Conservation (phyloP, 2,797 vertebrate genomes). For the Phylloscopus collybita region DNA sequence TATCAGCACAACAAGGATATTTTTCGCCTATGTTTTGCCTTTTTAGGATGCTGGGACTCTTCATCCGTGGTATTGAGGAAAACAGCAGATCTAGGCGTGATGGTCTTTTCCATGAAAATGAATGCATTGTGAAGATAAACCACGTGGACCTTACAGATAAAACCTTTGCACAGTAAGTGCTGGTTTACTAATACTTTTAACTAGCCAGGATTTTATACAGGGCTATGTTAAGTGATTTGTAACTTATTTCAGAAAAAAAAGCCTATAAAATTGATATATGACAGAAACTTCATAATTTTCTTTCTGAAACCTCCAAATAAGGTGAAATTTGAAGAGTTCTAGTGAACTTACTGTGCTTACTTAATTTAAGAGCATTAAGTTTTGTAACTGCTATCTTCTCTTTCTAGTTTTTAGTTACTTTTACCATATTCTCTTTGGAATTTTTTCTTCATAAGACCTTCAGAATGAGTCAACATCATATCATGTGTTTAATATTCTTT, state of each 20-base stretch:
- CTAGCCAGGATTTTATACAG: background rate
- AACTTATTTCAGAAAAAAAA: background rate
- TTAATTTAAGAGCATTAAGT: background rate
- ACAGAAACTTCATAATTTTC: background rate
- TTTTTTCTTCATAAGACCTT: background rate
- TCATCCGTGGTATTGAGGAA: constrained; percentile 92
- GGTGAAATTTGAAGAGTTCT: background rate
- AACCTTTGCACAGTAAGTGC: constrained; percentile 93
- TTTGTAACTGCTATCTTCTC: background rate
- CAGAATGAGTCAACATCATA: background rate
- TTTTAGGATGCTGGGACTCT: constrained; percentile 89
- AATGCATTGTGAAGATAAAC: constrained; percentile 96
- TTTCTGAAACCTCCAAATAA: background rate
- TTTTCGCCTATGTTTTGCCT: background rate
- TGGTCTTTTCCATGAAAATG: constrained; percentile 90
- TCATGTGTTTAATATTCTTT: background rate
- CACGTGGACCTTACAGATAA: constrained; percentile 89
- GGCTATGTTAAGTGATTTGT: background rate
- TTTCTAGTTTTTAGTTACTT: background rate
- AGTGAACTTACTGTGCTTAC: background rate
- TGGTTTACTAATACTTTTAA: background rate
- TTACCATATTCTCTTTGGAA: background rate
- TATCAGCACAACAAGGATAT: background rate
- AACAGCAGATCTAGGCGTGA: constrained; percentile 90
- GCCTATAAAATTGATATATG: background rate